Evolutionary conservation across 1,140 invertebrate genomes (phyloP), one percentile per base, ranked within the genome.

Genomic region (Mycetomoellerius zeteki): DNA sequence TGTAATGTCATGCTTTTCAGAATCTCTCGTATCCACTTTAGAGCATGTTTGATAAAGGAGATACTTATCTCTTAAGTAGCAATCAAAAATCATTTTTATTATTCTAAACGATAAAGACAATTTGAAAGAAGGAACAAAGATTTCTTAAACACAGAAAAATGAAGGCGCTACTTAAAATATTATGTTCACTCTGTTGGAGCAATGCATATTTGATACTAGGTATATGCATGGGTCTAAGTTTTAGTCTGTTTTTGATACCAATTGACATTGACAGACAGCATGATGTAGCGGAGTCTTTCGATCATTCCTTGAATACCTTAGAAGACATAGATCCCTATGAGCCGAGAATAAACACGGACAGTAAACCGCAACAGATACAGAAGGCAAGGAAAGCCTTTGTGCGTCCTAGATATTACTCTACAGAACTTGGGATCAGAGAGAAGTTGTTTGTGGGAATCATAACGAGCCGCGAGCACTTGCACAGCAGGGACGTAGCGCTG

Each of bases 331-430:
- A 96, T 65, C 96, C 96, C 71, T 96, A 96, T 84, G 96, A 96
- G 73, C 96, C 96, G 6, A 94, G 95, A 77, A 95, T 97, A 80
- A 96, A 96, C 90, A 90, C 96, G 4, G 95, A 96, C 16, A 95
- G 92, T 43, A 96, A 96, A 88, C 96, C 96, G 12, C 94, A 95
- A 65, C 94, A 94, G 50, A 94, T 95, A 7, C 94, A 95, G 86
- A 96, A 96, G 89, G 90, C 93, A 27, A 94, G 95, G n/a, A 96
- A 96, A 90, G 90, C 92, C 0, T 93, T 98, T 73, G 95, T 97
- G 50, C 96, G 99, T 7, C 98, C 98, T 1, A 96, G 98, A 47
- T 99, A 99, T 95, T 99, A 98, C 94, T 98, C 98, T 16, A 98
- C 98, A 0, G 98, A 99, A 95, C 96, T 99, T 50, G 98, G 98